Base-by-base conservation (phyloP, 64 coral and sea anemone genomes). In the Anthopleura sola region DNA sequence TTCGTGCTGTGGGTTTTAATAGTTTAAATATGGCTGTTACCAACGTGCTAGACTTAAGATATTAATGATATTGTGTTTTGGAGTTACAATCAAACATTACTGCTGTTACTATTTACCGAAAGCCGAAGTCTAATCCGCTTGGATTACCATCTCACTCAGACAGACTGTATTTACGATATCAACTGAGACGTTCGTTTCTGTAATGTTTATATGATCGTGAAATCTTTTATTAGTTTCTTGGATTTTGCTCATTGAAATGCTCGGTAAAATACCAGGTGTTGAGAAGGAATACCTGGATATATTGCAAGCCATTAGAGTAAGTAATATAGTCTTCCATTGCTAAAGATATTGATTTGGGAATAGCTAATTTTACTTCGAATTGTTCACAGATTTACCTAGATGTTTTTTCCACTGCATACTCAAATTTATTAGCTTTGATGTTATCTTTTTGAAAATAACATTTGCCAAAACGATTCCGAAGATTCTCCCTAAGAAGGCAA, bases 301-400 rank as follows among this genome's bases (percentile, higher is more conserved):
- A 83, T 34, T 83, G 1, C 32, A 83, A 36, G 50, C 50, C n/a
- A 58, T 83, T 17, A n/a, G 36, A 83, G 82, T 83, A 83, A 34
- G 82, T 83, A 26, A 55, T 58, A 36, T 56, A 4, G 0, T 55
- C 49, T 32, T 12, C 14, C 33, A 3, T 28, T 71, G 33, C 21
- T 6, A 71, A 33, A 33, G 2, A 1, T 71, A 51, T 51, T 51
- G 1, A 14, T 51, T 51, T 51, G 15, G 49, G 49, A 14, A 51
- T 51, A 5, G 1, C 12, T 5, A 44, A 44, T 14, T 51, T 14
- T 51, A 51, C 12, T 51, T 51, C 49, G 12, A 51, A 8, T 51
- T 51, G 15, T 51, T 16, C 49, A 44, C 49, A 51, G 49, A 51
- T 8, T 51, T 51, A 51, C 12, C 49, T 51, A 51, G 49, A 51